Evolutionary conservation across 2,888 invertebrate genomes (phyloP).

Genomic region (Patella depressa): DNA sequence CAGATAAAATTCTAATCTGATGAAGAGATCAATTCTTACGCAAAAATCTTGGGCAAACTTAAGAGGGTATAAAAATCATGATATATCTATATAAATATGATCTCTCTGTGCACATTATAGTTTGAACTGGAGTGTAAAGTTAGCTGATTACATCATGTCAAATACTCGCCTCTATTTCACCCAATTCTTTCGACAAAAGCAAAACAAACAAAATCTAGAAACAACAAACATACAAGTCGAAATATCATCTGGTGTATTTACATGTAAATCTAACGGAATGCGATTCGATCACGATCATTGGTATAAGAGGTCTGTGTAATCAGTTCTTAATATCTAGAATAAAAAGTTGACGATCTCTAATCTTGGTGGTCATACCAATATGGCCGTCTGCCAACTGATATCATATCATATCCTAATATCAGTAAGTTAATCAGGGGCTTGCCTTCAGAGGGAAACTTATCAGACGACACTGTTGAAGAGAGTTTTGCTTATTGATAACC

Average conservation of each 20-base stretch:
- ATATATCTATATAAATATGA: not conserved
- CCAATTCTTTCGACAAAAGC: conserved; percentile 2
- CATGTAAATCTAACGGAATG: conserved; percentile 6
- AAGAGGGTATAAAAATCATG: too few relatives aligned
- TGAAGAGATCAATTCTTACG: too few relatives aligned
- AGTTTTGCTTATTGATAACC: too few relatives aligned
- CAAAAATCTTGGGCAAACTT: too few relatives aligned
- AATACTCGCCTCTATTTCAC: conserved; percentile 9
- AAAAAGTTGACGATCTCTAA: conserved; percentile 5
- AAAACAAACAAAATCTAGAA: conserved; percentile 6
- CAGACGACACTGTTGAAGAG: too few relatives aligned
- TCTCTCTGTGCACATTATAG: not conserved
- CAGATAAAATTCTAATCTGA: too few relatives aligned
- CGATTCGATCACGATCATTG: not conserved
- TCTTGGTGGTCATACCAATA: not conserved
- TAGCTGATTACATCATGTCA: conserved; percentile 9
- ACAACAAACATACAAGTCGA: conserved; percentile 5
- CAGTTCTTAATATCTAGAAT: not conserved
- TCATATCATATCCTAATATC: conserved; percentile 3
- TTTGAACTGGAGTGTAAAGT: conserved; percentile 6
- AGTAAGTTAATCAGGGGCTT: conserved; percentile 5
- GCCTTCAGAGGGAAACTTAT: not conserved
- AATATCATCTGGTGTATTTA: not conserved
- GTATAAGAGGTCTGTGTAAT: not conserved
- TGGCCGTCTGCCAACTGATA: conserved; percentile 4